phyloP scores from a whole-genome alignment of 2,113 vertebrate species.

The Neoarius graeffei region DNA sequence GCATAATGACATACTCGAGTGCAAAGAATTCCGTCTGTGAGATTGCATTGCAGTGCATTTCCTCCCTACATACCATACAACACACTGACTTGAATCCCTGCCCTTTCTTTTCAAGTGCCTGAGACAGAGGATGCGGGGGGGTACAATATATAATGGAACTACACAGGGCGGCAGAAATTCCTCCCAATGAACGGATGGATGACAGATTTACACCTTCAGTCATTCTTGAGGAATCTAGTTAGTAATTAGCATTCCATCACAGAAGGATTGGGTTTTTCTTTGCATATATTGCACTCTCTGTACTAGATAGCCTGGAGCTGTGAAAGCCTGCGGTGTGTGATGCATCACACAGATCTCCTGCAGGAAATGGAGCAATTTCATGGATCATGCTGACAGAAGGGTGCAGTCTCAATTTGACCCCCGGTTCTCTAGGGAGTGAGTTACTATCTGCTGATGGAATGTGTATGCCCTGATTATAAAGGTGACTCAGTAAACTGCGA shows the following conservation, averaged over 20 bases:
- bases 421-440: constrained; percentile 18
- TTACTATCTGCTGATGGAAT: constrained; percentile 31
- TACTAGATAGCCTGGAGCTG: constrained; percentile 1
- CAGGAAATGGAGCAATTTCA: constrained; percentile 18
- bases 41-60: not conserved
- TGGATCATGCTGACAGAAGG: constrained; percentile 46
- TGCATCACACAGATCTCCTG: constrained; percentile 24
- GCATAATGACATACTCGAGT: not conserved
- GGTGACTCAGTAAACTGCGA: not conserved
- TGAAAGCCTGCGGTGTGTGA: not conserved
- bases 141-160: constrained; percentile 44
- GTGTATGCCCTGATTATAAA: constrained; percentile 27
- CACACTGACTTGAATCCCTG: constrained; percentile 17
- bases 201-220: constrained; percentile 51
- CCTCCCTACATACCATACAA: constrained; percentile 5
- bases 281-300: constrained; percentile 24
- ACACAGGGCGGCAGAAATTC: constrained; percentile 22
- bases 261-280: constrained; percentile 36
- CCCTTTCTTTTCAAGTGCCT: constrained; percentile 34
- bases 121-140: constrained; percentile 24
- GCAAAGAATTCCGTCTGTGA: not conserved
- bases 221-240: constrained; percentile 57
- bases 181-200: constrained; percentile 42
- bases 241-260: constrained; percentile 68
- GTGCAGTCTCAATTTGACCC: constrained; percentile 6